phyloP scores from a whole-genome alignment of 2,888 invertebrate genomes.

The Drosophila phalerata region DNA sequence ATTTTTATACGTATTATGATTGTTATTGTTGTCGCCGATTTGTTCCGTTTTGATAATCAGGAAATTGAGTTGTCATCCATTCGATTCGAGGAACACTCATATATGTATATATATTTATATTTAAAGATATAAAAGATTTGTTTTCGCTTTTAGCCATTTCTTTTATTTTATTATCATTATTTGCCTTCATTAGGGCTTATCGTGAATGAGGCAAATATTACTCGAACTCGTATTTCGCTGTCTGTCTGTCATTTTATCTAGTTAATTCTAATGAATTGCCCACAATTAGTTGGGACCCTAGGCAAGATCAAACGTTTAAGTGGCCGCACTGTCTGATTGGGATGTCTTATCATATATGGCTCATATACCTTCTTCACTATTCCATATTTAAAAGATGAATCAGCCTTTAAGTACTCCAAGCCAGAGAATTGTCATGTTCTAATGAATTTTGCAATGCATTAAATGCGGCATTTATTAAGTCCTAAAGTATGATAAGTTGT shows the following conservation, averaged over 20 bases:
- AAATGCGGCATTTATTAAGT: background rate
- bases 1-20: conserved; percentile 10
- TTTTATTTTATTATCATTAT: conserved; percentile 33
- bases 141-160: conserved; percentile 24
- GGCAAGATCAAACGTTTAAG: background rate
- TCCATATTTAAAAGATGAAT: conserved; percentile 4
- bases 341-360: conserved; percentile 42
- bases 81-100: conserved; percentile 41
- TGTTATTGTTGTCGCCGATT: conserved; percentile 14
- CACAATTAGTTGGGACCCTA: conserved; percentile 23
- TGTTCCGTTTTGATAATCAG: conserved; percentile 25
- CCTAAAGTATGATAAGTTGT: background rate
- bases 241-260: conserved; percentile 36
- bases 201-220: conserved; percentile 23
- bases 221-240: conserved; percentile 1
- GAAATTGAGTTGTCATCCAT: conserved; percentile 30
- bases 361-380: background rate
- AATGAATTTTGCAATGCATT: conserved; percentile 8
- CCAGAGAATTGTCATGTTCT: background rate
- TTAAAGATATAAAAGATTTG: conserved; percentile 13
- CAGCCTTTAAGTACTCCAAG: conserved; percentile 5
- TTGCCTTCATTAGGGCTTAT: conserved; percentile 37
- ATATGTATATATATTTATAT: too few species aligned
- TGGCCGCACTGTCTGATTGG: conserved; percentile 42
- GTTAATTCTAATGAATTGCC: conserved; percentile 31